Conservation (phyloP, 2,888 invertebrate genomes). For the Agrochola macilenta region DNA sequence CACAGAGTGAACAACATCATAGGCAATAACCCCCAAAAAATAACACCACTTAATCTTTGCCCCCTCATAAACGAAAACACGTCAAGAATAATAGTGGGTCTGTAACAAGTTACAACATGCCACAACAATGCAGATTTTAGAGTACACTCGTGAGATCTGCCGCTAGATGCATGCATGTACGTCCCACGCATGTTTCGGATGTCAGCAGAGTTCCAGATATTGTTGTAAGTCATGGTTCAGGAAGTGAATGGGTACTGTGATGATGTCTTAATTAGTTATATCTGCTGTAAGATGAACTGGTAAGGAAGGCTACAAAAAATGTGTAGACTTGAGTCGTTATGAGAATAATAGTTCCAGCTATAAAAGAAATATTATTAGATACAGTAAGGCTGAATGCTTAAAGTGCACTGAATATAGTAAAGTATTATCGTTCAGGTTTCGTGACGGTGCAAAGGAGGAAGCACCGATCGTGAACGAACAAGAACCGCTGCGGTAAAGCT, state of each 20-base stretch:
- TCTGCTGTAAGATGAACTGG: neutral
- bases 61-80: conserved; percentile 36
- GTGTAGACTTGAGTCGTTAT: too few species aligned
- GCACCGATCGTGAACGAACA: too few species aligned
- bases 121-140: conserved; percentile 62
- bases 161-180: conserved; percentile 38
- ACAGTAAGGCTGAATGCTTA: neutral
- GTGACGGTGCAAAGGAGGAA: too few species aligned
- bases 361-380: neutral
- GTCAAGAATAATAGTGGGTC: conserved; percentile 49
- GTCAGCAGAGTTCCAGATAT: conserved; percentile 29
- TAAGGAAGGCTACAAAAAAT: too few species aligned
- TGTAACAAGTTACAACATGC: conserved; percentile 58
- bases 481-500: too few species aligned
- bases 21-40: conserved; percentile 2
- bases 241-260: conserved; percentile 35
- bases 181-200: conserved; percentile 54
- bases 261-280: conserved; percentile 9
- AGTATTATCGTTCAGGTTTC: too few species aligned
- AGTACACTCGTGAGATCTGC: conserved; percentile 50
- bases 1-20: conserved; percentile 7
- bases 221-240: conserved; percentile 39
- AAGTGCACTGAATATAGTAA: neutral
- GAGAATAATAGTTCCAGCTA: neutral
- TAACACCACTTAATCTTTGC: conserved; percentile 27